These are phyloP conservation scores for Hermatobates lingyangjiaoensis DNA, from an alignment of 1,140 invertebrate genomes.

Conservation along the genomic window DNA sequence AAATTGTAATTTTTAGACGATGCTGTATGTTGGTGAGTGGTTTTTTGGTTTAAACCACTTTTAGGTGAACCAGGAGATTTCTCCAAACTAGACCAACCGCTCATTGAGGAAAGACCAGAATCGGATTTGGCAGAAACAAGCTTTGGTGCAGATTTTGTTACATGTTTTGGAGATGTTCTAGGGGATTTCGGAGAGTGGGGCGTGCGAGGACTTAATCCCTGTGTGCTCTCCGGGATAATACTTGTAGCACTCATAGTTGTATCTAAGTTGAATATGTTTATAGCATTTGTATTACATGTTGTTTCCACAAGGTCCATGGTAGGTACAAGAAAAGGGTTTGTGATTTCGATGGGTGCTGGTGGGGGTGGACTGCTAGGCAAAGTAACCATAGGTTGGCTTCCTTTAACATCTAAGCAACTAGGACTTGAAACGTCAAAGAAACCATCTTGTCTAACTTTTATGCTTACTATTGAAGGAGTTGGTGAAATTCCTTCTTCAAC, in stretches of 20 bases:
- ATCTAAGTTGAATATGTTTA: neutral
- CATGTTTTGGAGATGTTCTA: conserved; percentile 48
- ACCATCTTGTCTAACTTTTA: conserved; percentile 43
- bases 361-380: conserved; percentile 53
- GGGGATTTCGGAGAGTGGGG: conserved; percentile 50
- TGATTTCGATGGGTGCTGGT: conserved; percentile 38
- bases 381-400: conserved; percentile 24
- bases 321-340: conserved; percentile 15
- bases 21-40: neutral
- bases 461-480: neutral
- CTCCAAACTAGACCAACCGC: conserved; percentile 56
- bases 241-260: neutral
- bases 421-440: conserved; percentile 32
- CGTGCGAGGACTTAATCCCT: conserved; percentile 36
- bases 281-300: conserved; percentile 7
- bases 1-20: conserved; percentile 17
- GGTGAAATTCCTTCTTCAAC: conserved; percentile 1
- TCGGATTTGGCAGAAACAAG: conserved; percentile 57
- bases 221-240: conserved; percentile 19
- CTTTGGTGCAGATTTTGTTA: conserved; percentile 37
- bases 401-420: conserved; percentile 25
- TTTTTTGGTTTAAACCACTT: conserved; percentile 5
- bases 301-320: conserved; percentile 15
- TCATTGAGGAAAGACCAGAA: conserved; percentile 67
- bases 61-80: conserved; percentile 60